Conservation (phyloP, 2,888 invertebrate species). For the Acleris holmiana region DNA sequence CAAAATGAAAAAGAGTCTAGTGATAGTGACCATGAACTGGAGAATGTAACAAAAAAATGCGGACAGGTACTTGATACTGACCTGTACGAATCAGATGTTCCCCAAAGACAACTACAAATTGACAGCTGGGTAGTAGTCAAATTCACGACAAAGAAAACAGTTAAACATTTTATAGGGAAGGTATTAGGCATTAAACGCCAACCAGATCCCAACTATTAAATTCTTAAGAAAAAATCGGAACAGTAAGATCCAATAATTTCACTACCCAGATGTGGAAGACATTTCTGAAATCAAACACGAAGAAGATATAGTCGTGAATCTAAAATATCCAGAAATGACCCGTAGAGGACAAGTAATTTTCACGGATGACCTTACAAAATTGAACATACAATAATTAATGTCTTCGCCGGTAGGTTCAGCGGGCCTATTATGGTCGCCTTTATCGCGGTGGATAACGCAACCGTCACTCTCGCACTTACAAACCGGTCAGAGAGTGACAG, state of each 20-base stretch:
- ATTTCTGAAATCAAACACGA: conserved; percentile 22
- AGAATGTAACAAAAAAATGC: conserved; percentile 12
- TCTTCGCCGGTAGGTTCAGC: no score
- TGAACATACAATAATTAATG: no score
- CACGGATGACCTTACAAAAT: no score
- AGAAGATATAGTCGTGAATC: conserved; percentile 16
- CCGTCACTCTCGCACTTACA: no score
- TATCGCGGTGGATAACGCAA: no score
- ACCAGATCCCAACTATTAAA: no score
- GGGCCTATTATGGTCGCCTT: no score
- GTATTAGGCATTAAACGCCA: no score
- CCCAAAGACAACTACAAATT: conserved; percentile 20
- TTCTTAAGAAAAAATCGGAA: conserved; percentile 16
- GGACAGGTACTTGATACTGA: conserved; percentile 4
- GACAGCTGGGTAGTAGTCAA: conserved; percentile 28
- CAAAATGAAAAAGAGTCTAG: no score
- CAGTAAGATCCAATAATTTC: conserved; percentile 25
- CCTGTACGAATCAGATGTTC: conserved; percentile 23
- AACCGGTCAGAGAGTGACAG: no score
- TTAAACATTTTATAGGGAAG: neutral
- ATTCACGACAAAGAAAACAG: conserved; percentile 32
- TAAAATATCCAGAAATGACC: conserved; percentile 13
- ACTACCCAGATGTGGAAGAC: conserved; percentile 30
- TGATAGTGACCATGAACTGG: conserved; percentile 4
- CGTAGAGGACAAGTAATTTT: conserved; percentile 16